These are phyloP conservation scores for Pocillopora damicornis DNA, from an alignment of 64 coral and sea anemone genomes.

Conservation along the genomic window DNA sequence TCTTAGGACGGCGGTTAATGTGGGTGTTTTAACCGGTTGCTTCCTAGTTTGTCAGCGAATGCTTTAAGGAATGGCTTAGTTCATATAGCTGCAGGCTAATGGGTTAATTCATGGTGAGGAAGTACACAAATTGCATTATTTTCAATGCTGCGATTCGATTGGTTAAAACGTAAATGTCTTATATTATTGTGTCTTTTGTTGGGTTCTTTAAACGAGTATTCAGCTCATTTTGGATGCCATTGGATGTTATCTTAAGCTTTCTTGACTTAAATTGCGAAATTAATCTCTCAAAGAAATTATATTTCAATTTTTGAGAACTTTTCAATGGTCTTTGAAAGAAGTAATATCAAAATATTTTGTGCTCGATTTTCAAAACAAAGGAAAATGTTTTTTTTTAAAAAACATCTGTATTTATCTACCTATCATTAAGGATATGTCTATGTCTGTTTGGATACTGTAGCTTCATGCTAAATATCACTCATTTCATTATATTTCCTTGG, in stretches of 20 bases:
- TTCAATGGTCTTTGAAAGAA: neutral
- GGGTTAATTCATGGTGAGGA: neutral
- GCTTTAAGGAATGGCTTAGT: neutral
- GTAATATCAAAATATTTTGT: neutral
- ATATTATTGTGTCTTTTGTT: neutral
- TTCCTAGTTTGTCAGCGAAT: neutral
- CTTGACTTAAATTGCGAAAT: neutral
- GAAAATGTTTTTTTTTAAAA: neutral
- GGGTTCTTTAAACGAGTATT: neutral
- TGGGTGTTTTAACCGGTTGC: neutral
- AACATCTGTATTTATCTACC: neutral
- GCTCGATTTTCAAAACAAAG: neutral
- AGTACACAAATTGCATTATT: neutral
- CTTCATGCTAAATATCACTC: neutral
- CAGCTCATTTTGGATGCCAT: neutral
- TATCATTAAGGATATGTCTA: neutral
- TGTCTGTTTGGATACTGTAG: neutral
- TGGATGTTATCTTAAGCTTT: neutral
- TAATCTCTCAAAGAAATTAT: neutral
- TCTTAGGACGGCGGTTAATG: no score
- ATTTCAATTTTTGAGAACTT: neutral
- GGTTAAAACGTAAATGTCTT: neutral
- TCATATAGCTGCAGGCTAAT: neutral
- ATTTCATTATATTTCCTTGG: neutral
- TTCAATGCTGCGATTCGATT: slow-evolving; percentile 12